Evolutionary conservation across 2,113 vertebrate genomes (phyloP).

Genomic region (Plecturocebus donacophilus): DNA sequence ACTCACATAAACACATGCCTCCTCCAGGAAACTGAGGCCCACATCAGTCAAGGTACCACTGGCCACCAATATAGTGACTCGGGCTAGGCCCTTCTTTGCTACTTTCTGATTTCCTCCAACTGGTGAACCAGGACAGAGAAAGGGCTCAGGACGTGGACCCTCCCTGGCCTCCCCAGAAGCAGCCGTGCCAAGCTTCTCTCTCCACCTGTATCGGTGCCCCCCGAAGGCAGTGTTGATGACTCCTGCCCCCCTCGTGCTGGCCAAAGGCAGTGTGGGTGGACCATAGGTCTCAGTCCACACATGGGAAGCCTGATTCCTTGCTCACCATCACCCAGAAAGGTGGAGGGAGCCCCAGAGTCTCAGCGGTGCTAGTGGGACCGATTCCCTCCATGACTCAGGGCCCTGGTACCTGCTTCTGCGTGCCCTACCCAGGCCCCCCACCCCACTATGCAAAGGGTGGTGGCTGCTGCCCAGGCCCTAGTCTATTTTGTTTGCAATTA

Average conservation of each 20-base stretch:
- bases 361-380: not conserved
- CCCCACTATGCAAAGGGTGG: not conserved
- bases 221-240: not conserved
- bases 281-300: not conserved
- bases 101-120: not conserved
- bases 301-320: not conserved
- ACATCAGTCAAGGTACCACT: not conserved
- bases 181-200: not conserved
- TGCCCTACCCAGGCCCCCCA: not conserved
- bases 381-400: slow-evolving; percentile 52
- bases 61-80: accelerated
- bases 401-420: slow-evolving; percentile 28
- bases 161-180: not conserved
- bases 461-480: slow-evolving; percentile 29
- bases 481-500: slow-evolving; percentile 72
- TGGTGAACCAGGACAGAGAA: not conserved
- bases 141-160: not conserved
- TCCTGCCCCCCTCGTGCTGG: not conserved
- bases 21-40: not conserved
- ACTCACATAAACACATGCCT: not conserved
- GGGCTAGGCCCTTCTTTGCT: not conserved
- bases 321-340: not conserved
- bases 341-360: not conserved
- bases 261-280: not conserved
- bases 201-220: not conserved